Conservation (phyloP, 1,140 invertebrate genomes). For the Conus ventricosus region DNA sequence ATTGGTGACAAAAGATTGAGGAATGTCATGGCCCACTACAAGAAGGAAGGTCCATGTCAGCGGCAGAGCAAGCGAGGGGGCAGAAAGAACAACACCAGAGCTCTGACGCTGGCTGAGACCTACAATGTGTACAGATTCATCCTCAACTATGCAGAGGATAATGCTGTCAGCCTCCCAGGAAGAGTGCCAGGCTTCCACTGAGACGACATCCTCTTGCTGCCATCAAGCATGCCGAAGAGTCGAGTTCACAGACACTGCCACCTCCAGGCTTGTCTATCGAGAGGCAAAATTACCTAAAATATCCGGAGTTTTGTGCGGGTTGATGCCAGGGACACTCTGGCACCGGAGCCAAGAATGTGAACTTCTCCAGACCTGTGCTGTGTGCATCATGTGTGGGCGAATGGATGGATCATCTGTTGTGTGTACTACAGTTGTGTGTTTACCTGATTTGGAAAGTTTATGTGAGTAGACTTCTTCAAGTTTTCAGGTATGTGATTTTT, state of each 20-base stretch:
- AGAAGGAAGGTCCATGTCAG: conserved; percentile 36
- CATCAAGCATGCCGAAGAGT: conserved; percentile 83
- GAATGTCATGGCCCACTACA: conserved; percentile 37
- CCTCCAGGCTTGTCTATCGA: not conserved
- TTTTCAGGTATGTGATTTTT: too few relatives aligned
- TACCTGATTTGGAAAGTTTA: too few relatives aligned
- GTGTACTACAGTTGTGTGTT: too few relatives aligned
- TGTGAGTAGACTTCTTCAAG: too few relatives aligned
- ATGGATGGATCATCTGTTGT: not conserved
- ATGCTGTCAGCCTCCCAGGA: conserved; percentile 51
- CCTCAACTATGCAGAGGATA: conserved; percentile 44
- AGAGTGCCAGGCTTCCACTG: conserved; percentile 51
- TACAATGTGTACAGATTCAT: conserved; percentile 46
- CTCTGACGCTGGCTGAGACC: conserved; percentile 40
- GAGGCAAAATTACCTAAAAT: not conserved
- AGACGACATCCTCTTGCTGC: conserved; percentile 45
- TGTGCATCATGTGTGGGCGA: not conserved
- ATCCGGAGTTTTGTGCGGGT: not conserved
- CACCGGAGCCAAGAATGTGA: not conserved
- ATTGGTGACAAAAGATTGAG: conserved; percentile 31
- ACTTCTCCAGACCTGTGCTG: not conserved
- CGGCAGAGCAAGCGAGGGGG: conserved; percentile 33
- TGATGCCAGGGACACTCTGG: not conserved
- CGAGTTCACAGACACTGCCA: not conserved
- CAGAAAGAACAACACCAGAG: conserved; percentile 18